These are phyloP conservation scores for Eulemur rubriventer DNA, from an alignment of 2,797 vertebrate species.

Conservation along the genomic window DNA sequence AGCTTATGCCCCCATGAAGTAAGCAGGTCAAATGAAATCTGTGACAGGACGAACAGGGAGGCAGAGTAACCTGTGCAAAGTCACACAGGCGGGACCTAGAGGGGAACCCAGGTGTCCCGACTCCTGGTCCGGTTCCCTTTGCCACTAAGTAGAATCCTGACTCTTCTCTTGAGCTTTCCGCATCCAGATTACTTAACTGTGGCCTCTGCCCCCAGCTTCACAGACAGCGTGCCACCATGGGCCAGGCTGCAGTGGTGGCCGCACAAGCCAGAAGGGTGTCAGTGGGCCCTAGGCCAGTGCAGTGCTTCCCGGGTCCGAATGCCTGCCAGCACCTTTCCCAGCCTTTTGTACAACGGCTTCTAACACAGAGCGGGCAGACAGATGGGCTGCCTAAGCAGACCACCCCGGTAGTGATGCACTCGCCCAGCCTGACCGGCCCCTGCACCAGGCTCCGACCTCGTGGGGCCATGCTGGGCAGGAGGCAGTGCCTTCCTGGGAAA, in stretches of 20 bases:
- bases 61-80: background rate
- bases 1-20: background rate
- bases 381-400: too few relatives aligned
- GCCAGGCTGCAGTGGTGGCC: background rate
- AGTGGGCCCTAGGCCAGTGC: background rate
- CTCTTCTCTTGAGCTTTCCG: background rate
- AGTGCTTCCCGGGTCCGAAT: background rate
- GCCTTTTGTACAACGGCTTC: background rate
- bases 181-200: background rate
- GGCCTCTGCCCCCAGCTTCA: background rate
- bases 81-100: background rate
- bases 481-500: background rate
- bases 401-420: rapidly evolving
- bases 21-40: background rate
- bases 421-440: background rate
- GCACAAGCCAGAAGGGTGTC: background rate
- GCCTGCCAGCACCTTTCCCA: too few relatives aligned
- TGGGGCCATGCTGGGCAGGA: background rate
- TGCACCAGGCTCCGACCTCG: background rate
- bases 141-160: background rate
- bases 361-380: rapidly evolving
- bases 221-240: background rate
- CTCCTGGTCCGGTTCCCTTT: background rate
- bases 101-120: background rate
- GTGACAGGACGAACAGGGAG: background rate